Evolutionary conservation across 2,888 invertebrate genomes (phyloP).

Genomic region (Tortricodes alternella): DNA sequence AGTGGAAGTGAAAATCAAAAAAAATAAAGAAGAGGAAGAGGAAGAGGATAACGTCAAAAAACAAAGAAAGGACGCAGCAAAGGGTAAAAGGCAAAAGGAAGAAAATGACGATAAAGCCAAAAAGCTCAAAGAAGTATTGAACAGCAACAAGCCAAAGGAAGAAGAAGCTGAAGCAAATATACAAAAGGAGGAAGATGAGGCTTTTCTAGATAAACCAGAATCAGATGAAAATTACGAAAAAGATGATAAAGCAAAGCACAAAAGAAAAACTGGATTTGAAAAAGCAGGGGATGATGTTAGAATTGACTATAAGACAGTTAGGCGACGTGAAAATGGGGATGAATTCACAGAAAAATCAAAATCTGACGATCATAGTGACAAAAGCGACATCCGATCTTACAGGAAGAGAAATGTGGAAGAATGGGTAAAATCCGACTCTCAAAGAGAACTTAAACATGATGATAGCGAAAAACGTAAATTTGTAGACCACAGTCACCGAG

Average conservation of each 20-base stretch:
- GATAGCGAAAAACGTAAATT: constrained; percentile 44
- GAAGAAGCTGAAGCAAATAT: constrained; percentile 21
- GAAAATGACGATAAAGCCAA: constrained; percentile 24
- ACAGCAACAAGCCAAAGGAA: constrained; percentile 2
- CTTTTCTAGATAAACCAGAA: background rate
- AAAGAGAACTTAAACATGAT: background rate
- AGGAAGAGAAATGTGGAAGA: constrained; percentile 10
- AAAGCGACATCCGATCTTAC: background rate
- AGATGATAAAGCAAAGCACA: background rate
- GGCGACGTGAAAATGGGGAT: constrained; percentile 7
- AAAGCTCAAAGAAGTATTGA: constrained; percentile 3
- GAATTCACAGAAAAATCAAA: background rate
- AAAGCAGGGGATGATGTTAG: background rate
- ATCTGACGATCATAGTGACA: background rate
- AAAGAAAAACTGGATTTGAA: background rate
- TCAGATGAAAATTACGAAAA: background rate
- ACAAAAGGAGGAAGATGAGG: constrained; percentile 13
- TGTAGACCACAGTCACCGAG: constrained; percentile 53
- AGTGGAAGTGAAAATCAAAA: constrained; percentile 5
- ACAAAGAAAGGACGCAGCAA: constrained; percentile 14
- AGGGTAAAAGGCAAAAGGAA: background rate
- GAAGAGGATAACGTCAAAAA: constrained; percentile 26
- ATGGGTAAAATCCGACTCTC: constrained; percentile 5
- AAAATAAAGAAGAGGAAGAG: constrained; percentile 21
- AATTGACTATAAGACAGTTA: background rate